Evolutionary conservation across 2,113 vertebrate genomes (phyloP).

Genomic region (Pipra filicauda): DNA sequence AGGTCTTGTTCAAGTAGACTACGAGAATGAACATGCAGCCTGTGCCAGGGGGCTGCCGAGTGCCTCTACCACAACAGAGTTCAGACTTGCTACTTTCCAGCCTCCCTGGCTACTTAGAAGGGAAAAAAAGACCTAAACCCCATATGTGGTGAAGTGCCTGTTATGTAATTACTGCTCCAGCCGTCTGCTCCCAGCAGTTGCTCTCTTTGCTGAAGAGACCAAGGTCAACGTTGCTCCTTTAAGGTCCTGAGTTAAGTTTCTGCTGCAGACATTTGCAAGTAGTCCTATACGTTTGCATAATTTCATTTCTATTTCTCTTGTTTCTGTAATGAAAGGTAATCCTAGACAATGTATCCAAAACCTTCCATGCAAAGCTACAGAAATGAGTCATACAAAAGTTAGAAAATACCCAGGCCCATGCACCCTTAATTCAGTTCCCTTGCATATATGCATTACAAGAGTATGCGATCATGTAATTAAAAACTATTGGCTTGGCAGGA

Average conservation of each 20-base stretch:
- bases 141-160: neutral
- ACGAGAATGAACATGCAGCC: neutral
- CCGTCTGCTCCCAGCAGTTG: neutral
- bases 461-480: constrained; percentile 48
- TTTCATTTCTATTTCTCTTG: neutral
- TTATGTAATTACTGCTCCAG: neutral
- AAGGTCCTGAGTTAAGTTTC: neutral
- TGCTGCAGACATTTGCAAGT: neutral
- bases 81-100: neutral
- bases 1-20: neutral
- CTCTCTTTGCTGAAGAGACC: neutral
- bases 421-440: constrained; percentile 19
- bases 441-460: constrained; percentile 18
- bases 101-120: neutral
- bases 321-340: neutral
- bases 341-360: neutral
- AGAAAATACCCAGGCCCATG: constrained; percentile 40
- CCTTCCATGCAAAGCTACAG: neutral
- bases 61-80: neutral
- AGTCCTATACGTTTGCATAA: neutral
- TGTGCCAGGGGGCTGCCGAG: accelerated
- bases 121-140: neutral
- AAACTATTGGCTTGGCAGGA: constrained; percentile 56
- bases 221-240: neutral
- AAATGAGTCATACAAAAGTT: neutral